Percentiles rank a stretch among this genome's conserved stretches.
Evolutionary conservation across 2,797 vertebrate genomes (phyloP).

Genomic region (Rhodeus uyekii): DNA sequence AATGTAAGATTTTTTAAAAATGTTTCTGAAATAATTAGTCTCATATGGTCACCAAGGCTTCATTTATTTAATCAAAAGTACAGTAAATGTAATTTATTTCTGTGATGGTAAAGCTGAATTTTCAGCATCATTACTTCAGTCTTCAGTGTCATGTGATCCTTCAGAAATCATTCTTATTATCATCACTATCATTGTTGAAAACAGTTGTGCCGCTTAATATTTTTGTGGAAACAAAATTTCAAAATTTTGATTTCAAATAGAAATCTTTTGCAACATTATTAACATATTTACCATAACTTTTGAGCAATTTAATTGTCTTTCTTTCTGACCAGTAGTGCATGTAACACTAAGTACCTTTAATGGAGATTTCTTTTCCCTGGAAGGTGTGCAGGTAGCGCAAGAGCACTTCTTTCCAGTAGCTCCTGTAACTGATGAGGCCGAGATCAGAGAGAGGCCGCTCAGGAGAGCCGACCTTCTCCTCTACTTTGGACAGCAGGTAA

Average conservation of each 20-base stretch:
- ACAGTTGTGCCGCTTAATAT: neutral
- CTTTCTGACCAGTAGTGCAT: neutral
- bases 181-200: neutral
- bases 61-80: neutral
- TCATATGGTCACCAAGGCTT: neutral
- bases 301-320: neutral
- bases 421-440: constrained; percentile 93
- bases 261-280: neutral
- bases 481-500: constrained; percentile 93
- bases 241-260: too few species aligned
- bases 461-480: constrained; percentile 93
- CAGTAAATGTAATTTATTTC: neutral
- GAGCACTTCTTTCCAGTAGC: constrained; percentile 98
- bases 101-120: neutral
- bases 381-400: constrained; percentile 93
- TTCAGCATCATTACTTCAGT: neutral
- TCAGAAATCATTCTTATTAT: neutral
- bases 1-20: neutral
- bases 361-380: constrained; percentile 97
- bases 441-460: constrained; percentile 92
- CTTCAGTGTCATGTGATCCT: neutral
- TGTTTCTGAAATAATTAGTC: neutral
- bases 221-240: neutral
- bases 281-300: neutral
- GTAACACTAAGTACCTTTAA: constrained; percentile 86